Conservation (phyloP, 1,140 invertebrate genomes). For the Drepana arcuata region DNA sequence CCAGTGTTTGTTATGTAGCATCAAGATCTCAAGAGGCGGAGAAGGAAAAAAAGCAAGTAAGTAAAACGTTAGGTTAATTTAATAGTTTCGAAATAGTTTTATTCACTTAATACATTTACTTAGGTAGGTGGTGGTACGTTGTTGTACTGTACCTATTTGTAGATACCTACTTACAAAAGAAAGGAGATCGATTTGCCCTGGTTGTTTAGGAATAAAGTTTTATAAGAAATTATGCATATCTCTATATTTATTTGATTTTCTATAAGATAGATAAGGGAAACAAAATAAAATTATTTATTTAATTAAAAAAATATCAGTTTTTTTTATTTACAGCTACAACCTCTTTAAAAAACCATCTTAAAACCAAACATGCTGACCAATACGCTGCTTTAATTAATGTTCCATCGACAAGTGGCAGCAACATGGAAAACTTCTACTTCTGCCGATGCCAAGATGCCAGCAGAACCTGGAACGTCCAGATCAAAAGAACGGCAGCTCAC, state of each 20-base stretch:
- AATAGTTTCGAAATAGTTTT: too few species aligned
- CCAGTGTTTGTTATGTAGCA: not conserved
- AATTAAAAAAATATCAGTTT: not conserved
- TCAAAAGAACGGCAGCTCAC: slow-evolving; percentile 13
- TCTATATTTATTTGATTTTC: too few species aligned
- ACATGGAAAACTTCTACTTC: slow-evolving; percentile 10
- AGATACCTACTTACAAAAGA: too few species aligned
- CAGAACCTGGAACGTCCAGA: slow-evolving; percentile 14
- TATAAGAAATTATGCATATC: too few species aligned
- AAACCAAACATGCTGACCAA: slow-evolving; percentile 18
- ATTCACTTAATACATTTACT: too few species aligned
- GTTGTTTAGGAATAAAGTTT: too few species aligned
- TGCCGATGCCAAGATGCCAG: slow-evolving; percentile 10
- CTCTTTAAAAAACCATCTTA: slow-evolving; percentile 21
- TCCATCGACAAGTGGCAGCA: slow-evolving; percentile 11
- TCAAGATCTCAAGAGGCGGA: not conserved
- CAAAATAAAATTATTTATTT: too few species aligned
- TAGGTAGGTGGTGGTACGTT: too few species aligned
- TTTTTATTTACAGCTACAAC: slow-evolving; percentile 17
- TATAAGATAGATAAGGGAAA: too few species aligned
- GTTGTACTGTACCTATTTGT: too few species aligned
- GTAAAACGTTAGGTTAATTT: not conserved
- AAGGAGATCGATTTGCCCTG: too few species aligned
- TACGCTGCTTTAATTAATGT: too few species aligned
- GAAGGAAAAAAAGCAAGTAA: not conserved